Conservation (phyloP, 2,113 vertebrate genomes). For the Tamias sibiricus region DNA sequence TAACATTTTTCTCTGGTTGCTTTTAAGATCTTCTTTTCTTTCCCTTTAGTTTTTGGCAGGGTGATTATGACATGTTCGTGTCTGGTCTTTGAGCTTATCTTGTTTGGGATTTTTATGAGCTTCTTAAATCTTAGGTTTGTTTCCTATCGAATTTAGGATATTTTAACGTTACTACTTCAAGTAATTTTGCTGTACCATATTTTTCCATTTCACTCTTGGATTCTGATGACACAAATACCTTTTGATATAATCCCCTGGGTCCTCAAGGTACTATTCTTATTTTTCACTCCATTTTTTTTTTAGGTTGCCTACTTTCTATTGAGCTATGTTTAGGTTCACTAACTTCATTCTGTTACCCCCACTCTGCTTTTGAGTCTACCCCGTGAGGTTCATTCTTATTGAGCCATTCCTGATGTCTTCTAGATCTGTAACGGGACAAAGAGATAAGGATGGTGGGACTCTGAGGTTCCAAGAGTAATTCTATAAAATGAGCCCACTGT, state of each 20-base stretch:
- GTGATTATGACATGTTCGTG: neutral
- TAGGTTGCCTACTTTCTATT: neutral
- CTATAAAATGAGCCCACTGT: too few species aligned
- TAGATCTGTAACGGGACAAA: too few species aligned
- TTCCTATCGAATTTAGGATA: neutral
- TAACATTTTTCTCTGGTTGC: neutral
- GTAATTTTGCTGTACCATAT: neutral
- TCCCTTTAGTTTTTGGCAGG: neutral
- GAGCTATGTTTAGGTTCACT: neutral
- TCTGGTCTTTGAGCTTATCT: neutral
- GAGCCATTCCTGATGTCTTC: neutral
- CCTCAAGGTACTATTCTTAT: neutral
- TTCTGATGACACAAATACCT: neutral
- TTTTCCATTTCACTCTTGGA: neutral
- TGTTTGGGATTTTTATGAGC: neutral
- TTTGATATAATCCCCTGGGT: neutral
- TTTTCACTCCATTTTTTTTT: neutral
- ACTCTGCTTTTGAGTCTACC: neutral
- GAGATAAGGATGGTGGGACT: too few species aligned
- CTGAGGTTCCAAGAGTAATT: too few species aligned
- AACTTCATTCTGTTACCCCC: neutral
- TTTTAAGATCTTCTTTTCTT: neutral
- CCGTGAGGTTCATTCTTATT: neutral
- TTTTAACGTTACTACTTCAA: neutral
- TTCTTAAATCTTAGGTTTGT: conserved; percentile 17